Evolutionary conservation across 2,797 vertebrate genomes (phyloP).

Genomic region (Eleutherodactylus coqui): DNA sequence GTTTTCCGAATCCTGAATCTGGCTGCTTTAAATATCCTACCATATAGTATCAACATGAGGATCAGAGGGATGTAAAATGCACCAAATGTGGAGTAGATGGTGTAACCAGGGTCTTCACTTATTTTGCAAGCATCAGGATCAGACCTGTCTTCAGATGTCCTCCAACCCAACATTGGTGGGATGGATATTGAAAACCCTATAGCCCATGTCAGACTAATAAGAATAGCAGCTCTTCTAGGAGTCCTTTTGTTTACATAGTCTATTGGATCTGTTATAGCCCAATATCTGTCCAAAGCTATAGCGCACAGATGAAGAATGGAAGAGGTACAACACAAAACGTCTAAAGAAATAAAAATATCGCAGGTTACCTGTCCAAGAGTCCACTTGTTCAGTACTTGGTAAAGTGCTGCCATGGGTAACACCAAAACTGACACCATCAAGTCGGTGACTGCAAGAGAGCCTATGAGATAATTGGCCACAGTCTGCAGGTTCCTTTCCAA

Average conservation of each 20-base stretch:
- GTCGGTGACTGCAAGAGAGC: slow-evolving; percentile 95
- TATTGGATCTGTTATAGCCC: slow-evolving; percentile 97
- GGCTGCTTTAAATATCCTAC: slow-evolving; percentile 92
- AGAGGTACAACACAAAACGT: slow-evolving; percentile 96
- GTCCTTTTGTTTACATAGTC: slow-evolving; percentile 98
- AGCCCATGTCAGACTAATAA: slow-evolving; percentile 95
- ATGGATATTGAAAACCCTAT: slow-evolving; percentile 97
- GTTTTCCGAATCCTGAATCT: slow-evolving; percentile 95
- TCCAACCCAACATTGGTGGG: slow-evolving; percentile 97
- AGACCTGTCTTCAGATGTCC: slow-evolving; percentile 92
- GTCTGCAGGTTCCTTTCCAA: slow-evolving; percentile 96
- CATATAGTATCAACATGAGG: slow-evolving; percentile 95
- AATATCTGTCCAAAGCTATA: slow-evolving; percentile 96
- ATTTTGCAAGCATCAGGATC: slow-evolving; percentile 92
- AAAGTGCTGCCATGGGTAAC: slow-evolving; percentile 95
- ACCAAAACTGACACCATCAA: slow-evolving; percentile 98
- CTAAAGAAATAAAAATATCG: slow-evolving; percentile 94
- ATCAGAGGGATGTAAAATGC: slow-evolving; percentile 96
- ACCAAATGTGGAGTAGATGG: slow-evolving; percentile 97
- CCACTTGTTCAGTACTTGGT: slow-evolving; percentile 98
- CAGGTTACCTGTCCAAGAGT: slow-evolving; percentile 94
- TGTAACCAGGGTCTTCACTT: slow-evolving; percentile 96
- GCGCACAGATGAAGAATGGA: slow-evolving; percentile 98
- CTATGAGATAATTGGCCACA: slow-evolving; percentile 97
- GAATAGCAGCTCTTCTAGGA: slow-evolving; percentile 87